phyloP scores from a whole-genome alignment of 2,888 invertebrate species.

The Rhagophthalmus giganteus region DNA sequence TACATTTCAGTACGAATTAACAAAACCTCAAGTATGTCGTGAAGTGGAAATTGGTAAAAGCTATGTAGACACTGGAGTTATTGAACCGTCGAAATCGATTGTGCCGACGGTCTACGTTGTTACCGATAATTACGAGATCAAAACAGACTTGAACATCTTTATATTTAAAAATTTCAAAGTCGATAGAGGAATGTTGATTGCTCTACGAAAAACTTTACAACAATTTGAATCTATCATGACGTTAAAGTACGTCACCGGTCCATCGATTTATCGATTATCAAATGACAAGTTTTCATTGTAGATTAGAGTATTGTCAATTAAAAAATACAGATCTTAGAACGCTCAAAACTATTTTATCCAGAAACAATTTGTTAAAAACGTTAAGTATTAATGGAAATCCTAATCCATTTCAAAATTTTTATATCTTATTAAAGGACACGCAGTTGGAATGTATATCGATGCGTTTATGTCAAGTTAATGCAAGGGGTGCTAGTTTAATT shows the following conservation, averaged over 20 bases:
- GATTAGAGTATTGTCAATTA: slow-evolving; percentile 48
- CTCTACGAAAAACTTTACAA: slow-evolving; percentile 24
- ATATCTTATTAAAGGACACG: slow-evolving; percentile 41
- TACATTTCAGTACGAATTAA: no score
- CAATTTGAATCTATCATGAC: slow-evolving; percentile 16
- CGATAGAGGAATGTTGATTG: slow-evolving; percentile 25
- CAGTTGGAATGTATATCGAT: slow-evolving; percentile 44
- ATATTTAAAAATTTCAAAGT: slow-evolving; percentile 30
- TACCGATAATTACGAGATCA: slow-evolving; percentile 10
- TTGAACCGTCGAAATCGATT: no score
- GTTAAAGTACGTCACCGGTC: slow-evolving; percentile 22
- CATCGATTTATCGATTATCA: background rate
- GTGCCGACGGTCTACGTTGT: slow-evolving; percentile 6
- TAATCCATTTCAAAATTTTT: slow-evolving; percentile 46
- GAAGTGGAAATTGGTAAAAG: no score
- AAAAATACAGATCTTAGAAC: slow-evolving; percentile 43
- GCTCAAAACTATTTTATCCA: slow-evolving; percentile 40
- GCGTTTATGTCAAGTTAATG: slow-evolving; percentile 47
- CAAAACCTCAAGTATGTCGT: no score
- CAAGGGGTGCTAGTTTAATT: slow-evolving; percentile 42
- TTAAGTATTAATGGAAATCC: slow-evolving; percentile 51
- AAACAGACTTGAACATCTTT: slow-evolving; percentile 10
- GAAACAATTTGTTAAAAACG: slow-evolving; percentile 41
- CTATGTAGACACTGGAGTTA: no score
- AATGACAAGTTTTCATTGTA: slow-evolving; percentile 25